These are phyloP conservation scores for Callaeas wilsoni DNA, from an alignment of 2,113 vertebrate genomes.

Conservation along the genomic window DNA sequence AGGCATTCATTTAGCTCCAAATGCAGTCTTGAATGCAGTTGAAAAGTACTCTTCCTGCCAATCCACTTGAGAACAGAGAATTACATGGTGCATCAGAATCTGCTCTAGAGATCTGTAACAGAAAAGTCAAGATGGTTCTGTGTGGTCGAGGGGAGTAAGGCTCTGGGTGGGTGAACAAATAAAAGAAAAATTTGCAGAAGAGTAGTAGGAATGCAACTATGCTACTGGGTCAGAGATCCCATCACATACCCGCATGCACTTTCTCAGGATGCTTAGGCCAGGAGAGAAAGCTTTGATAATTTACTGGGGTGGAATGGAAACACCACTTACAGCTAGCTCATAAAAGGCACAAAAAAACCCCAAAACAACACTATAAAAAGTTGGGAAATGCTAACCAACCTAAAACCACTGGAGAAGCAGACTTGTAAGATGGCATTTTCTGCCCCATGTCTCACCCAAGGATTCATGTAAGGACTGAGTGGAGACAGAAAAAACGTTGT, in stretches of 20 bases:
- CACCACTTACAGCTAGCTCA: neutral
- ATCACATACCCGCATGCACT: too few species aligned
- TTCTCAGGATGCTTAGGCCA: neutral
- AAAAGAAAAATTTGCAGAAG: neutral
- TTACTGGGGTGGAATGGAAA: neutral
- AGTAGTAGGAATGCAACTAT: neutral
- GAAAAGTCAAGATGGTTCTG: neutral
- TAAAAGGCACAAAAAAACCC: neutral
- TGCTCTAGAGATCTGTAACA: neutral
- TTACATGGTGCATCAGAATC: neutral
- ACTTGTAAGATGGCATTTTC: neutral
- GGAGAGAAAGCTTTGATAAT: neutral
- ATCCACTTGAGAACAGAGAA: neutral
- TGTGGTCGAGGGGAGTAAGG: accelerated
- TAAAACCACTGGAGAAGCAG: neutral
- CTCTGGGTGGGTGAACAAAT: neutral
- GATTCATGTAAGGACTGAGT: neutral
- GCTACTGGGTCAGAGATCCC: neutral
- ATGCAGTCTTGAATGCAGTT: neutral
- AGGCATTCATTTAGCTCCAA: neutral
- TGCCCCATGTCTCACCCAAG: accelerated
- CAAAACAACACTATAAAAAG: neutral
- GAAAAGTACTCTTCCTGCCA: neutral
- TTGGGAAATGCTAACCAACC: neutral
- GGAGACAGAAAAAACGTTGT: neutral